phyloP scores from a whole-genome alignment of 2,888 invertebrate species.

The Tetropium fuscum region DNA sequence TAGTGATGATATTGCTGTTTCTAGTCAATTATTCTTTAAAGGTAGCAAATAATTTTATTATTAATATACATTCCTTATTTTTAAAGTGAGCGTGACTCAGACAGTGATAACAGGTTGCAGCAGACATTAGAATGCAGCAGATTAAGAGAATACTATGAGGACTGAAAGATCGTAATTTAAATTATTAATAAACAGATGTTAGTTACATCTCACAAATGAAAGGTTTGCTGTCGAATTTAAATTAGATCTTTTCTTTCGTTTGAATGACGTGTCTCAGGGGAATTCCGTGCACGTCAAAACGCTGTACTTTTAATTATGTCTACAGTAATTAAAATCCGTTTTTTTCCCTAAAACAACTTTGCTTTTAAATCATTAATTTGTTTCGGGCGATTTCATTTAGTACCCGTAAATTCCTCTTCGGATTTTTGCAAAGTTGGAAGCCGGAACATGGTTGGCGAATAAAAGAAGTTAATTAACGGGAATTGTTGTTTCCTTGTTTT shows the following conservation, averaged over 20 bases:
- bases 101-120: too few relatives aligned
- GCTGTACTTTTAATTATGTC: conserved; percentile 36
- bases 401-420: conserved; percentile 34
- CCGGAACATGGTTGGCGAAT: conserved; percentile 30
- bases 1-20: too few relatives aligned
- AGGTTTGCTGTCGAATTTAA: conserved; percentile 3
- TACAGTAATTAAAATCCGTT: conserved; percentile 48
- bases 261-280: conserved; percentile 2
- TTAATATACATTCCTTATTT: too few relatives aligned
- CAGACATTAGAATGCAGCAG: too few relatives aligned
- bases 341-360: conserved; percentile 49
- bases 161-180: too few relatives aligned
- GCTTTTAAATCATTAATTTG: conserved; percentile 54
- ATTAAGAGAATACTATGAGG: too few relatives aligned
- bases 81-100: too few relatives aligned
- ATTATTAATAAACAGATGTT: too few relatives aligned
- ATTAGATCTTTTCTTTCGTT: conserved; percentile 3
- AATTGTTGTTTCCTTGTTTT: conserved; percentile 35
- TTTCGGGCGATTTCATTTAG: conserved; percentile 51
- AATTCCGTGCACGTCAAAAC: conserved; percentile 11
- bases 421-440: conserved; percentile 20
- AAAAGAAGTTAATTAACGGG: conserved; percentile 48
- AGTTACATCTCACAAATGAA: too few relatives aligned
- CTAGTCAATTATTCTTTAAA: too few relatives aligned
- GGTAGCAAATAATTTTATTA: too few relatives aligned